Conservation (phyloP, 2,888 invertebrate genomes). For the Eurytoma californica region DNA sequence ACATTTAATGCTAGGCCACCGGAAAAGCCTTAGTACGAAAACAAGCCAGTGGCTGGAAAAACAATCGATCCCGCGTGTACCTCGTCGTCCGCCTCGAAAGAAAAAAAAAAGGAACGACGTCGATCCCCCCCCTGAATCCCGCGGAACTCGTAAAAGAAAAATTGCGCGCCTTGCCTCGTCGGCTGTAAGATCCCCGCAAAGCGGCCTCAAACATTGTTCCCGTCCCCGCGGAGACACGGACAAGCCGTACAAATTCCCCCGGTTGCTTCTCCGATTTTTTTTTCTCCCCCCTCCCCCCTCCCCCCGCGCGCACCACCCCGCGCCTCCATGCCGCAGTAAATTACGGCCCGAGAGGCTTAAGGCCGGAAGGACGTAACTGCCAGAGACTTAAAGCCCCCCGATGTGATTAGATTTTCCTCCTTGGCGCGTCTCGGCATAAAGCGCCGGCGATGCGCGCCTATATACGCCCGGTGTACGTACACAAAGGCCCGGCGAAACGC, state of each 20-base stretch:
- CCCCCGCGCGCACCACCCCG: too few relatives aligned
- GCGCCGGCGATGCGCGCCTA: not conserved
- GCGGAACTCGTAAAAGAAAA: not conserved
- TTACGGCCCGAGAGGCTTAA: constrained; percentile 48
- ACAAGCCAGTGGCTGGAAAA: too few relatives aligned
- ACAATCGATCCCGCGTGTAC: too few relatives aligned
- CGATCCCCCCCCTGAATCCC: not conserved
- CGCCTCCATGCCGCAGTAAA: constrained; percentile 30
- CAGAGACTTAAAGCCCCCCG: constrained; percentile 44
- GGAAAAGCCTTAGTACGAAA: too few relatives aligned
- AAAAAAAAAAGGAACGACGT: too few relatives aligned
- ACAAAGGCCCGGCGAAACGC: constrained; percentile 1
- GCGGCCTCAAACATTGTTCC: not conserved
- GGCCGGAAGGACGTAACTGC: constrained; percentile 52
- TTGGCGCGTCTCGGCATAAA: constrained; percentile 31
- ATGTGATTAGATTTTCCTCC: constrained; percentile 56
- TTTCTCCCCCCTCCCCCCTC: not conserved
- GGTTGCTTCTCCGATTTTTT: not conserved
- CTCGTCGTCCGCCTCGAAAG: too few relatives aligned
- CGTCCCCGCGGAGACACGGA: constrained; percentile 1
- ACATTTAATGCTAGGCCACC: too few relatives aligned
- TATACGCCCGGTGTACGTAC: not conserved
- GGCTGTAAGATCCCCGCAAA: not conserved
- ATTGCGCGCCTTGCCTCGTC: not conserved
- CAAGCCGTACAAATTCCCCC: constrained; percentile 7